phyloP scores from a whole-genome alignment of 2,888 invertebrate species.

The Cybosia mesomella region DNA sequence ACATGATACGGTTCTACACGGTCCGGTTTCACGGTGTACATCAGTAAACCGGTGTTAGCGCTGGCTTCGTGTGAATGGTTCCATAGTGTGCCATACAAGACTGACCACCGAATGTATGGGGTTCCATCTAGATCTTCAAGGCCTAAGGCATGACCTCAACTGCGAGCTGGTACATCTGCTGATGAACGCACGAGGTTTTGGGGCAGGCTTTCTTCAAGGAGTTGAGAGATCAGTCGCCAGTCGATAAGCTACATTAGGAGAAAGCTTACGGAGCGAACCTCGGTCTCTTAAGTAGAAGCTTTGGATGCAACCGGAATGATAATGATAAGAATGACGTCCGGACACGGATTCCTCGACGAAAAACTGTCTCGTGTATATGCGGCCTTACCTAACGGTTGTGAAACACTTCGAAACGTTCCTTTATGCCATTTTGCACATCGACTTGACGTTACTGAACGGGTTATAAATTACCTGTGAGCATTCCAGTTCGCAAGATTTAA shows the following conservation, averaged over 20 bases:
- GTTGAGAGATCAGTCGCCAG: background rate
- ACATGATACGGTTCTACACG: background rate
- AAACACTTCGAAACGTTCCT: slow-evolving; percentile 27
- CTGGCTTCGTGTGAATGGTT: background rate
- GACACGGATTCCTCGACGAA: background rate
- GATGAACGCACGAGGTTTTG: background rate
- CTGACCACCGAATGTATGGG: background rate
- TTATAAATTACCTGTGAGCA: slow-evolving; percentile 43
- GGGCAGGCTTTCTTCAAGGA: background rate
- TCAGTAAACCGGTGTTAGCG: background rate
- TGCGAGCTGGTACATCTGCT: background rate
- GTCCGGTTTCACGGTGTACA: background rate
- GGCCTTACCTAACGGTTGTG: slow-evolving; percentile 14
- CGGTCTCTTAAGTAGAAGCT: too few relatives aligned
- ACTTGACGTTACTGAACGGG: slow-evolving; percentile 32
- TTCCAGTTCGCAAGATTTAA: slow-evolving; percentile 43
- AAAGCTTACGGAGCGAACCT: too few relatives aligned
- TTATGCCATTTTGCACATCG: slow-evolving; percentile 40
- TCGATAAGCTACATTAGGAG: background rate
- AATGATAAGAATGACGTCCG: background rate
- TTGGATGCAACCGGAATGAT: background rate
- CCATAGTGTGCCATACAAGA: background rate
- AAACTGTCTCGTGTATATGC: background rate
- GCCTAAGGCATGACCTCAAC: background rate
- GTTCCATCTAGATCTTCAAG: background rate